Evolutionary conservation across 2,113 vertebrate species (phyloP).

Genomic region (Taurulus bubalis): DNA sequence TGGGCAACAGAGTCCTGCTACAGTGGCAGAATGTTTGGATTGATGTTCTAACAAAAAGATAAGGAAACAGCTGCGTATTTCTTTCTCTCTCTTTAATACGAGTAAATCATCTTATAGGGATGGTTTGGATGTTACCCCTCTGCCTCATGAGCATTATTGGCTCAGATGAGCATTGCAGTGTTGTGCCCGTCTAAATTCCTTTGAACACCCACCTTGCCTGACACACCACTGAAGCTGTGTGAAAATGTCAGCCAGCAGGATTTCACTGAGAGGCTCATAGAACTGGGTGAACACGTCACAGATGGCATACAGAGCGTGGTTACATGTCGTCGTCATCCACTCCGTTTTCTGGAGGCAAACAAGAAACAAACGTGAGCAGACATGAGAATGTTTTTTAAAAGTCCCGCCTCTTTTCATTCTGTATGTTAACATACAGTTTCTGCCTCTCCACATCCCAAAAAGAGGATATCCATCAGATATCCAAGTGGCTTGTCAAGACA

Average conservation of each 20-base stretch:
- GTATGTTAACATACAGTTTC: too few species aligned
- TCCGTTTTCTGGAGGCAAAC: constrained; percentile 89
- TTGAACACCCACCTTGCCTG: constrained; percentile 89
- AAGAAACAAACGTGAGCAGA: not conserved
- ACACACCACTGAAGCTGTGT: constrained; percentile 98
- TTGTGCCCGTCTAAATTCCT: not conserved
- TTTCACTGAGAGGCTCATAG: constrained; percentile 93
- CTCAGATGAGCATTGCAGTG: not conserved
- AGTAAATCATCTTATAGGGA: not conserved
- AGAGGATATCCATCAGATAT: not conserved
- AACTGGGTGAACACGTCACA: constrained; percentile 98
- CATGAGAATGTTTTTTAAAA: too few species aligned
- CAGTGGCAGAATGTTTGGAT: not conserved
- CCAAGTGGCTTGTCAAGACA: constrained; percentile 3
- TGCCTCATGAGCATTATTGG: not conserved
- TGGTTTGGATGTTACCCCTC: not conserved
- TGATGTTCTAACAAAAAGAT: too few species aligned
- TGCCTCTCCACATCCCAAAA: not conserved
- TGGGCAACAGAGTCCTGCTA: not conserved
- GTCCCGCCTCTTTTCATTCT: not conserved
- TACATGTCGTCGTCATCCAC: constrained; percentile 99
- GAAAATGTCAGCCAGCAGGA: constrained; percentile 93
- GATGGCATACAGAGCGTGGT: constrained; percentile 97
- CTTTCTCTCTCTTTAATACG: not conserved
- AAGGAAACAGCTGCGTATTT: too few species aligned